Evolutionary conservation across 2,113 vertebrate genomes (phyloP).

Genomic region (Sinocyclocheilus anophthalmus): DNA sequence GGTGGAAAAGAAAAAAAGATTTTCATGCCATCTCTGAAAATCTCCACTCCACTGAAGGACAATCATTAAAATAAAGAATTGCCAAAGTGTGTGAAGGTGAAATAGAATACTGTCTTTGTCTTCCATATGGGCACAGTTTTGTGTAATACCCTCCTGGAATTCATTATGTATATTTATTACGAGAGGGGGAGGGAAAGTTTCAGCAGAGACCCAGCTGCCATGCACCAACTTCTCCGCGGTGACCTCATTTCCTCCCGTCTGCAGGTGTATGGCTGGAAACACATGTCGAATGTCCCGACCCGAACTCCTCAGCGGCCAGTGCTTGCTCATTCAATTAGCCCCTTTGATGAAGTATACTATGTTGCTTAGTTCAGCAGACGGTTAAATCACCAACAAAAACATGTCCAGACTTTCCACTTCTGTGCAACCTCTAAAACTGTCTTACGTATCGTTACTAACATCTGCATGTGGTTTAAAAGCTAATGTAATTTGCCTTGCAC

Average conservation of each 20-base stretch:
- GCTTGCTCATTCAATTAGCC: slow-evolving; percentile 54
- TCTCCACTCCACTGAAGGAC: slow-evolving; percentile 44
- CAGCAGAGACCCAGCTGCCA: slow-evolving; percentile 72
- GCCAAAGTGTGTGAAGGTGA: slow-evolving; percentile 72
- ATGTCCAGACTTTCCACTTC: slow-evolving; percentile 30
- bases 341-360: slow-evolving; percentile 50
- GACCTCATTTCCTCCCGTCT: slow-evolving; percentile 72
- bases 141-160: slow-evolving; percentile 67
- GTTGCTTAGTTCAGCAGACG: slow-evolving; percentile 44
- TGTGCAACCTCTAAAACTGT: not conserved
- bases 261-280: slow-evolving; percentile 54
- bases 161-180: slow-evolving; percentile 77
- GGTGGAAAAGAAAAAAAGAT: slow-evolving; percentile 22
- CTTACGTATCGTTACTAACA: slow-evolving; percentile 30
- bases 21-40: slow-evolving; percentile 47
- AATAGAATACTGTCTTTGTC: slow-evolving; percentile 66
- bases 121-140: slow-evolving; percentile 77
- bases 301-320: slow-evolving; percentile 33
- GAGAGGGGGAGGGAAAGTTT: slow-evolving; percentile 66
- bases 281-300: slow-evolving; percentile 26
- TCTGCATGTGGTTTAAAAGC: slow-evolving; percentile 5
- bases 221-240: slow-evolving; percentile 68
- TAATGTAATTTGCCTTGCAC: not conserved
- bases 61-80: slow-evolving; percentile 45
- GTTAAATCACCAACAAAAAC: slow-evolving; percentile 39